A percentile compares a stretch with the other conserved stretches of the same genome.
Evolutionary conservation across 2,113 vertebrate species (phyloP).

Genomic region (Lophura nycthemera): DNA sequence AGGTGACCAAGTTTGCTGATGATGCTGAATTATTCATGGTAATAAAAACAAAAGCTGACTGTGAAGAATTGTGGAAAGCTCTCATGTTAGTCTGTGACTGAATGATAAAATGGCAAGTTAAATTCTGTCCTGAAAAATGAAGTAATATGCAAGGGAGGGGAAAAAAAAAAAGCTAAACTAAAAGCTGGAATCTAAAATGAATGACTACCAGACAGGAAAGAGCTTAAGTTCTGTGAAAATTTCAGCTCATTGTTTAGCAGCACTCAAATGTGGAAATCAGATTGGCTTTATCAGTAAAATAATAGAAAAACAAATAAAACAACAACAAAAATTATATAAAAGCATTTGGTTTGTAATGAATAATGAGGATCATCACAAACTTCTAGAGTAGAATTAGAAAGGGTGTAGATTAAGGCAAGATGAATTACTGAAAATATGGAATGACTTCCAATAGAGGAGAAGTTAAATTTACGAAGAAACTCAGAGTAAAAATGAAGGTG

Average conservation of each 20-base stretch:
- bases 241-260: background rate
- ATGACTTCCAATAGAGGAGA: background rate
- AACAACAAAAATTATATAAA: constrained; percentile 12
- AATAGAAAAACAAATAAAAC: background rate
- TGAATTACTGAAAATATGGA: background rate
- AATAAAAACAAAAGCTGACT: constrained; percentile 68
- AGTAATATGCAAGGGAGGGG: background rate
- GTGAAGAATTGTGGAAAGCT: constrained; percentile 48
- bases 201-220: background rate
- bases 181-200: constrained; percentile 14
- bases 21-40: constrained; percentile 68
- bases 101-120: constrained; percentile 54
- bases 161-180: background rate
- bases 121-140: constrained; percentile 47
- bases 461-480: background rate
- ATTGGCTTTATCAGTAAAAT: background rate
- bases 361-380: background rate
- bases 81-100: constrained; percentile 46
- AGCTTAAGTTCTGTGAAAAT: background rate
- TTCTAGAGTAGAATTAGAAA: background rate
- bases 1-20: constrained; percentile 49
- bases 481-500: background rate
- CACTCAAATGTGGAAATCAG: background rate
- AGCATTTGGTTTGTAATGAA: background rate
- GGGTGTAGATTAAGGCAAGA: background rate